Percentiles rank a stretch among this genome's conserved stretches.
Conservation (phyloP, 1,140 invertebrate genomes). For the Macrobrachium rosenbergii region DNA sequence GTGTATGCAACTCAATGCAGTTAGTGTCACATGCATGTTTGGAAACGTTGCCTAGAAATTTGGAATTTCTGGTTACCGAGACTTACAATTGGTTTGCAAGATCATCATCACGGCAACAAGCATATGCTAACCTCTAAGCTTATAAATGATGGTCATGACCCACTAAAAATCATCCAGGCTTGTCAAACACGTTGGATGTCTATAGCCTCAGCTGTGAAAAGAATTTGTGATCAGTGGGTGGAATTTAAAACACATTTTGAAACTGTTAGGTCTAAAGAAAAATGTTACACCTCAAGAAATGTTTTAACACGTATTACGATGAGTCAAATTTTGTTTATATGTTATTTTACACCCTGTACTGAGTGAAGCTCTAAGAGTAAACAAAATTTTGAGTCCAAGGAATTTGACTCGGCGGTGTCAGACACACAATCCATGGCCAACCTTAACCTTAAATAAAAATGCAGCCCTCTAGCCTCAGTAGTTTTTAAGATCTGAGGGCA, state of each 20-base stretch:
- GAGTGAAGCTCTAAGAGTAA: slow-evolving; percentile 20
- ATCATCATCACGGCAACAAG: slow-evolving; percentile 42
- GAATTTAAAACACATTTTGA: slow-evolving; percentile 69
- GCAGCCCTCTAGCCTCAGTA: too few species aligned
- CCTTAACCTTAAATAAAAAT: too few species aligned
- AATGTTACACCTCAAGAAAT: slow-evolving; percentile 67
- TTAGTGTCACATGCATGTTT: slow-evolving; percentile 28
- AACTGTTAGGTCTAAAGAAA: slow-evolving; percentile 64
- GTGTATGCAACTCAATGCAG: slow-evolving; percentile 46
- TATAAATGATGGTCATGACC: slow-evolving; percentile 58
- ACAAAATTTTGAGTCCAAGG: slow-evolving; percentile 39
- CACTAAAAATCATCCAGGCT: slow-evolving; percentile 69
- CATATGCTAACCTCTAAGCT: slow-evolving; percentile 24
- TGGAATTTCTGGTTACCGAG: slow-evolving; percentile 46
- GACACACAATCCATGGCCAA: too few species aligned
- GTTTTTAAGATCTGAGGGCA: too few species aligned
- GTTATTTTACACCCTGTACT: slow-evolving; percentile 17
- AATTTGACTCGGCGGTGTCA: slow-evolving; percentile 18
- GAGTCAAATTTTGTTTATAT: slow-evolving; percentile 66
- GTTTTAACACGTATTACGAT: slow-evolving; percentile 67
- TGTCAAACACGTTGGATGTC: slow-evolving; percentile 70
- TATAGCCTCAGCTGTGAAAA: slow-evolving; percentile 68
- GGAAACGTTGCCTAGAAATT: slow-evolving; percentile 39
- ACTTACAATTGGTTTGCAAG: slow-evolving; percentile 54
- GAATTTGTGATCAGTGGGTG: slow-evolving; percentile 69